Evolutionary conservation across 35 echinoderm and acorn worm genomes (phyloP).

Genomic region (Chiridota heheva): DNA sequence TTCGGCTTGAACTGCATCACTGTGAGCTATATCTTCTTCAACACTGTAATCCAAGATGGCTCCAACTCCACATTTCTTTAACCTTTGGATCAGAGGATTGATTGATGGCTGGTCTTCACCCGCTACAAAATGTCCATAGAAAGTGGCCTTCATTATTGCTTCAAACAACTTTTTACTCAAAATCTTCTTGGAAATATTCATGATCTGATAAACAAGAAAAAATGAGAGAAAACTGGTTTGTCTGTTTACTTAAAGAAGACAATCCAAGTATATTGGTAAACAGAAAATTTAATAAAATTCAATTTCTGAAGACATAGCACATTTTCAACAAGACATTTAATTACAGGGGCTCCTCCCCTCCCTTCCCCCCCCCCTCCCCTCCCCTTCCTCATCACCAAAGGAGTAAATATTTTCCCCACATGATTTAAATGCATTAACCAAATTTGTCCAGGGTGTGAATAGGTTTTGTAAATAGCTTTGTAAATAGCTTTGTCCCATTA

Average conservation of each 20-base stretch:
- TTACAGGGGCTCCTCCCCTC: background rate
- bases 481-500: too few relatives aligned
- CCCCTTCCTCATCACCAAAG: too few relatives aligned
- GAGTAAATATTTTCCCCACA: too few relatives aligned
- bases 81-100: constrained; percentile 59
- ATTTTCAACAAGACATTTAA: background rate
- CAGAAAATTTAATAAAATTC: too few relatives aligned
- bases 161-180: constrained; percentile 85
- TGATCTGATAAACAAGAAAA: constrained; percentile 50
- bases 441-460: too few relatives aligned
- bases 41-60: constrained; percentile 98
- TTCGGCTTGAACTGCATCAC: constrained; percentile 82
- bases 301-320: background rate
- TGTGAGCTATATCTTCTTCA: constrained; percentile 90
- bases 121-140: constrained; percentile 97
- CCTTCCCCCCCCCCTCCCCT: too few relatives aligned
- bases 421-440: too few relatives aligned
- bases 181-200: constrained; percentile 64
- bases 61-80: constrained; percentile 83
- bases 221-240: background rate
- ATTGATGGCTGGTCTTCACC: constrained; percentile 84
- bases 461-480: too few relatives aligned
- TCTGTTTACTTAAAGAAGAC: background rate
- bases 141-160: constrained; percentile 60
- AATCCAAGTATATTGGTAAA: too few relatives aligned